phyloP scores from a whole-genome alignment of 2,797 vertebrate species.

The Echiichthys vipera region DNA sequence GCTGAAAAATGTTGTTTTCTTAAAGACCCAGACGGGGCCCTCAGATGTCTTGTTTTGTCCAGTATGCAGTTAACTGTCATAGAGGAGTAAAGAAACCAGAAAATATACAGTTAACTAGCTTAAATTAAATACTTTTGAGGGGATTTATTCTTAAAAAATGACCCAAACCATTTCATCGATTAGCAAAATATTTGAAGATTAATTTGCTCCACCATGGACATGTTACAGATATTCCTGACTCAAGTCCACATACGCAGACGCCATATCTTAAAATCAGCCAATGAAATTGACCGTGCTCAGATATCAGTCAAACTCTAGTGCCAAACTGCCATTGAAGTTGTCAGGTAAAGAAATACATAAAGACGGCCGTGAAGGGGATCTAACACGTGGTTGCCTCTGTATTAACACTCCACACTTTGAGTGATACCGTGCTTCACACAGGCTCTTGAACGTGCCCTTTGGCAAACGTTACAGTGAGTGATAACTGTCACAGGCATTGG shows the following conservation, averaged over 20 bases:
- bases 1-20: too few relatives aligned
- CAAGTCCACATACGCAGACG: not conserved
- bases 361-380: not conserved
- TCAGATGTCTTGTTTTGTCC: too few relatives aligned
- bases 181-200: too few relatives aligned
- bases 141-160: too few relatives aligned
- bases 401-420: not conserved
- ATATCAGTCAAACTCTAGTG: not conserved
- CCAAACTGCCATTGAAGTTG: not conserved
- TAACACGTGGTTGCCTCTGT: not conserved
- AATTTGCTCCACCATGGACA: too few relatives aligned
- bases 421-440: not conserved
- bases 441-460: not conserved
- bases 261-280: not conserved
- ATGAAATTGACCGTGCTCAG: not conserved
- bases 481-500: not conserved
- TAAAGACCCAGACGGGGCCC: too few relatives aligned
- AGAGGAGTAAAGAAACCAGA: too few relatives aligned
- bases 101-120: too few relatives aligned
- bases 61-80: too few relatives aligned
- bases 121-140: too few relatives aligned
- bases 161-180: too few relatives aligned
- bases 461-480: not conserved
- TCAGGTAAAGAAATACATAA: not conserved
- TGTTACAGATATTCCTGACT: too few relatives aligned